These are phyloP conservation scores for Taxidea taxus DNA, from an alignment of 2,113 vertebrate genomes.

Conservation along the genomic window DNA sequence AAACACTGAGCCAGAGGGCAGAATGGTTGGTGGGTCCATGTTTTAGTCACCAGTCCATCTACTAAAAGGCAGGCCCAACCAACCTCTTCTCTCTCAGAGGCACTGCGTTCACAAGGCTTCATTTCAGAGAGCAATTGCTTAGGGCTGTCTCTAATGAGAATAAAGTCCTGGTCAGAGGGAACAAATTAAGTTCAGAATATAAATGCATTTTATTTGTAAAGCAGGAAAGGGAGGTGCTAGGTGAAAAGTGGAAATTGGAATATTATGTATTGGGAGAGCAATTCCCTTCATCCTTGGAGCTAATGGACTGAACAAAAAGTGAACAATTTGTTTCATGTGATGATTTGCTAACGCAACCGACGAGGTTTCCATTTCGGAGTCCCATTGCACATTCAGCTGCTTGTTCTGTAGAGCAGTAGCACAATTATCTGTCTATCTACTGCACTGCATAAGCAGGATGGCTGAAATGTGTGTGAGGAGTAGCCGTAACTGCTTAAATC, in stretches of 20 bases:
- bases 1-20: background rate
- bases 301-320: constrained; percentile 86
- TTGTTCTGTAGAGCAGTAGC: constrained; percentile 82
- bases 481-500: constrained; percentile 75
- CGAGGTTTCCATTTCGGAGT: constrained; percentile 81
- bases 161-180: constrained; percentile 77
- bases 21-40: background rate
- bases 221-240: constrained; percentile 79
- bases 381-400: constrained; percentile 77
- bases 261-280: constrained; percentile 81
- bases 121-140: constrained; percentile 61
- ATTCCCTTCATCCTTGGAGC: constrained; percentile 81
- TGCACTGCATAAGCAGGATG: constrained; percentile 75
- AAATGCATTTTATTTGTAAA: constrained; percentile 77
- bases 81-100: background rate
- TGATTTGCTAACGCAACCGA: constrained; percentile 84
- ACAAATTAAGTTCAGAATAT: constrained; percentile 77
- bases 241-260: constrained; percentile 84
- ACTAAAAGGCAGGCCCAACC: background rate
- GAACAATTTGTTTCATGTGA: constrained; percentile 85
- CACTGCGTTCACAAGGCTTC: background rate
- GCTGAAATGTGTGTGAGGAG: constrained; percentile 69
- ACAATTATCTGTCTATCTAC: constrained; percentile 81
- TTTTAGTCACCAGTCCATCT: background rate
- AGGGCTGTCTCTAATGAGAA: constrained; percentile 73